These are phyloP conservation scores for Ichneumoninae sp. DNA, from an alignment of 2,888 invertebrate genomes.

Conservation along the genomic window DNA sequence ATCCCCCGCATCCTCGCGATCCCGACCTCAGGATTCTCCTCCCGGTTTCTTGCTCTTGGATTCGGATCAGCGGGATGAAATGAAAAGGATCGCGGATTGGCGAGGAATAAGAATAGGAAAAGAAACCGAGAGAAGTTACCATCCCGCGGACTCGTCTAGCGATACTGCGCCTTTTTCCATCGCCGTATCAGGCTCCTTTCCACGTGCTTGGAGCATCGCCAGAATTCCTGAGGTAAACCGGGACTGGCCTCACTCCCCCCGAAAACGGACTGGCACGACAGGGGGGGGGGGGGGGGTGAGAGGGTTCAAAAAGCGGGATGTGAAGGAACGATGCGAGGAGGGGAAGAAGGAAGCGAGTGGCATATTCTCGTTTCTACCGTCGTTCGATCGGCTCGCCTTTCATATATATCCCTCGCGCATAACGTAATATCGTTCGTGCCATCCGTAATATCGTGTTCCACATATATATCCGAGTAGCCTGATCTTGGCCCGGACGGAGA, in stretches of 20 bases:
- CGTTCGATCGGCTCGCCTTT: constrained; percentile 62
- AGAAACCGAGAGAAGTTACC: constrained; percentile 25
- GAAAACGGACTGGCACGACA: neutral
- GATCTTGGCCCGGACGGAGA: constrained; percentile 4
- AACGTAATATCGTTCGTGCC: constrained; percentile 55
- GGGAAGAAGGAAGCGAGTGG: constrained; percentile 34
- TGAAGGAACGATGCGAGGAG: neutral
- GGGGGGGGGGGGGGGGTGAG: neutral
- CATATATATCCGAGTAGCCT: constrained; percentile 26
- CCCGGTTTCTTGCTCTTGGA: neutral
- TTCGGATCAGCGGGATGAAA: constrained; percentile 9
- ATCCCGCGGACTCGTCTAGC: neutral
- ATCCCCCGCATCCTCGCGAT: constrained; percentile 10
- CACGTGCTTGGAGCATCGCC: constrained; percentile 56
- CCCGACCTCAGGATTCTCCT: constrained; percentile 16
- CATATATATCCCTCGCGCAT: constrained; percentile 38
- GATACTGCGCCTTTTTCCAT: constrained; percentile 19
- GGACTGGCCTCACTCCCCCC: constrained; percentile 23
- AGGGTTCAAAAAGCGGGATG: constrained; percentile 16
- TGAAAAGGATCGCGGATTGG: constrained; percentile 12
- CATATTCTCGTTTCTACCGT: constrained; percentile 60
- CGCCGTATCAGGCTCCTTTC: constrained; percentile 22
- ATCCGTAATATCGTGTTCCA: constrained; percentile 62
- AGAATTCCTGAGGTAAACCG: constrained; percentile 58
- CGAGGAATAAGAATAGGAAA: constrained; percentile 18